These are phyloP conservation scores for Acipenser ruthenus DNA, from an alignment of 2,797 vertebrate species.

Conservation along the genomic window DNA sequence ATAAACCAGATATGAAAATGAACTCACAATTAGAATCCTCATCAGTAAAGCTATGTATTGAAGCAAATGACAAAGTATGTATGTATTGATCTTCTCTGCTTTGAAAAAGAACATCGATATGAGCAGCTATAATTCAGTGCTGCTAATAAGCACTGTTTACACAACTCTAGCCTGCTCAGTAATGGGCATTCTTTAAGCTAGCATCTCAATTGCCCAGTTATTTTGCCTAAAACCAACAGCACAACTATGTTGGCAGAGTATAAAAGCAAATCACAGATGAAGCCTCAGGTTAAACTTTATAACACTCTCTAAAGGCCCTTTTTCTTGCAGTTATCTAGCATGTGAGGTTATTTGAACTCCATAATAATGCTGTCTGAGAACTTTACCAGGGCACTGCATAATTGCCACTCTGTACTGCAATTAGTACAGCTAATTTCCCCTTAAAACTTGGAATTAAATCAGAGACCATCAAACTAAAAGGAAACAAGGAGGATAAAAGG, in stretches of 20 bases:
- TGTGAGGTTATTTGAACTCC: too few relatives aligned
- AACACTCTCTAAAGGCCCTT: too few relatives aligned
- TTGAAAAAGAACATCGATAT: background rate
- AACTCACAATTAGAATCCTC: background rate
- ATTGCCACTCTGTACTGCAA: too few relatives aligned
- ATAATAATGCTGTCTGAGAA: too few relatives aligned
- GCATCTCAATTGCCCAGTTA: conserved; percentile 22
- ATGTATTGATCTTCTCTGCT: background rate
- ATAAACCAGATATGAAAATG: background rate
- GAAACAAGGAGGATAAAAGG: too few relatives aligned
- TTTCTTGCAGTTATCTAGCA: too few relatives aligned
- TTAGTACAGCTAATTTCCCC: too few relatives aligned
- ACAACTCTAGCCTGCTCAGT: conserved; percentile 4
- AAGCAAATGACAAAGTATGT: background rate
- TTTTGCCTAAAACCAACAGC: conserved; percentile 36
- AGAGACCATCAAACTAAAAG: too few relatives aligned
- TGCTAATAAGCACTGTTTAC: conserved; percentile 9
- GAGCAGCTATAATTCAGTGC: background rate
- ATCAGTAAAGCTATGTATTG: background rate
- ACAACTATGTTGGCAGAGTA: conserved; percentile 30
- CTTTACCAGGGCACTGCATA: too few relatives aligned
- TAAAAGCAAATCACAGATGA: conserved; percentile 27
- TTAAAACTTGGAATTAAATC: too few relatives aligned
- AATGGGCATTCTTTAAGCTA: conserved; percentile 14
- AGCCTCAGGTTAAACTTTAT: conserved; percentile 29